Conservation (phyloP, 2,888 invertebrate genomes). For the Nomada lathburiana region DNA sequence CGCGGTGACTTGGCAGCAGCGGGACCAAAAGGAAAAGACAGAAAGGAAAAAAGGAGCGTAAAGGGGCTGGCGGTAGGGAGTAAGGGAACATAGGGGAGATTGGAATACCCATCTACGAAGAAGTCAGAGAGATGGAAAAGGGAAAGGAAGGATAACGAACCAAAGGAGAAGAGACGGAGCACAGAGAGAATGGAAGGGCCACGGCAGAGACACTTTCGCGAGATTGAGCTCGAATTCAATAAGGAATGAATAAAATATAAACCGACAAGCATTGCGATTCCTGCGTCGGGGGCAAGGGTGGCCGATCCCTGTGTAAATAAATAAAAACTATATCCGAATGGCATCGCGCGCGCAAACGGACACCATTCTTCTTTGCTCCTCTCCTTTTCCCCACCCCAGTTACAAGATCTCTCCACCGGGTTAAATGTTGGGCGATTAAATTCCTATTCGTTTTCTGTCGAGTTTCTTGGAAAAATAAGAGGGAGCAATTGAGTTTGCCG, state of each 20-base stretch:
- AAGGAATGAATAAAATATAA: constrained; percentile 84
- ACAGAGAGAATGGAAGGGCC: constrained; percentile 62
- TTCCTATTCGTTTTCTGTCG: neutral
- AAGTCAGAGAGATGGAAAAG: constrained; percentile 62
- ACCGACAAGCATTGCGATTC: constrained; percentile 74
- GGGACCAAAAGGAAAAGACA: neutral
- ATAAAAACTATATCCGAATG: constrained; percentile 75
- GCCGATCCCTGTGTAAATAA: constrained; percentile 79
- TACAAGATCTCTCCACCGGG: constrained; percentile 10
- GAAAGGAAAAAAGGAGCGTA: constrained; percentile 10
- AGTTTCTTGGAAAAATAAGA: neutral
- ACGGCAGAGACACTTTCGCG: constrained; percentile 81
- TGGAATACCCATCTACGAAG: constrained; percentile 74
- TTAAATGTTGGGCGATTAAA: constrained; percentile 48
- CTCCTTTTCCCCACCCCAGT: neutral
- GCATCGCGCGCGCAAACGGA: constrained; percentile 36
- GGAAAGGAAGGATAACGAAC: constrained; percentile 54
- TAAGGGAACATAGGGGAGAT: constrained; percentile 75
- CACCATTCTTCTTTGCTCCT: constrained; percentile 17
- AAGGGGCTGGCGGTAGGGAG: constrained; percentile 1
- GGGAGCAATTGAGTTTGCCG: neutral
- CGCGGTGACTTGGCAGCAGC: constrained; percentile 47
- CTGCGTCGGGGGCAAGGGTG: constrained; percentile 76
- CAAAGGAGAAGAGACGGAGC: constrained; percentile 60
- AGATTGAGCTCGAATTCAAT: constrained; percentile 84